A percentile compares a stretch with the other conserved stretches of the same genome.
phyloP scores from a whole-genome alignment of 2,888 invertebrate species.

The Isoperla grammatica region DNA sequence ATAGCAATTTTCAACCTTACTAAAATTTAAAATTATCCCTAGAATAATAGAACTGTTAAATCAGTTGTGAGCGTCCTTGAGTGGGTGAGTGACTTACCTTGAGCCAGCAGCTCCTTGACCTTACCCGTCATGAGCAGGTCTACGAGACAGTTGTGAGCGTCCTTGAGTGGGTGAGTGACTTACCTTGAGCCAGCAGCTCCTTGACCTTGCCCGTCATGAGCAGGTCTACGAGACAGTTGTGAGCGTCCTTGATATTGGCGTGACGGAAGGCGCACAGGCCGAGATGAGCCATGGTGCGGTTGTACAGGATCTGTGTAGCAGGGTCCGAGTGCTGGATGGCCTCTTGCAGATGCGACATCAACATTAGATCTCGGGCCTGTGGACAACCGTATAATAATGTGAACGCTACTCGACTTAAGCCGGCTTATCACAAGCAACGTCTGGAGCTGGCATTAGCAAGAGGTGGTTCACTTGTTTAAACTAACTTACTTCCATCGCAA shows the following conservation, averaged over 20 bases:
- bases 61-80: too few relatives aligned
- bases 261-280: slow-evolving; percentile 98
- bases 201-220: slow-evolving; percentile 99
- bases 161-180: too few relatives aligned
- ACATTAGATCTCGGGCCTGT: slow-evolving; percentile 80
- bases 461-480: too few relatives aligned
- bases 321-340: slow-evolving; percentile 98
- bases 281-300: slow-evolving; percentile 96
- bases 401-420: too few relatives aligned
- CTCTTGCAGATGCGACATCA: slow-evolving; percentile 98
- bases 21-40: too few relatives aligned
- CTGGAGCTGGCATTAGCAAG: too few relatives aligned
- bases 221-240: slow-evolving; percentile 95
- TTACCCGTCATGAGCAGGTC: slow-evolving; percentile 99
- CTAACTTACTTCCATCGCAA: too few relatives aligned
- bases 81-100: too few relatives aligned
- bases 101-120: slow-evolving; percentile 94
- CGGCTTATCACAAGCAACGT: too few relatives aligned
- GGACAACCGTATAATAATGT: too few relatives aligned
- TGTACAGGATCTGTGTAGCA: slow-evolving; percentile 95
- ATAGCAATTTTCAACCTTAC: too few relatives aligned
- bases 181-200: slow-evolving; percentile 90
- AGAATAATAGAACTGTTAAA: too few relatives aligned
- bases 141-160: slow-evolving; percentile 96
- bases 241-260: slow-evolving; percentile 95